These are phyloP conservation scores for Acyrthosiphon pisum DNA, from an alignment of 1,140 invertebrate genomes.

Conservation along the genomic window DNA sequence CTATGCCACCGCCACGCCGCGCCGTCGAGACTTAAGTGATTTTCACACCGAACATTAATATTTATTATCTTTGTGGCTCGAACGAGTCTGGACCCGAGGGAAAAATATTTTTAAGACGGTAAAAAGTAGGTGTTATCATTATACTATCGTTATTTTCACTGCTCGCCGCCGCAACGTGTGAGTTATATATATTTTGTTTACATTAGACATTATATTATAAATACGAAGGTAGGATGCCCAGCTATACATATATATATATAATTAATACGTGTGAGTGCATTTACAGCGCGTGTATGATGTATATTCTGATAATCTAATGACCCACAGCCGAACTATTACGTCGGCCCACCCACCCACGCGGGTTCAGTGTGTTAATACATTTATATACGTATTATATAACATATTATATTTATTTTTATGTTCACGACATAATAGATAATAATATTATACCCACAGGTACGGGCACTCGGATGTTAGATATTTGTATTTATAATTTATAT, in stretches of 20 bases:
- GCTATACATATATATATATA: background rate
- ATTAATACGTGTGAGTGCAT: background rate
- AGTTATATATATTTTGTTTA: conserved; percentile 16
- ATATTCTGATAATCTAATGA: conserved; percentile 32
- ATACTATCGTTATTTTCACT: background rate
- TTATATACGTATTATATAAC: background rate
- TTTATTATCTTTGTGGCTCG: background rate
- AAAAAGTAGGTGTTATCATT: conserved; percentile 11
- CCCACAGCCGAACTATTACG: conserved; percentile 17
- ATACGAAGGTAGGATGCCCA: background rate
- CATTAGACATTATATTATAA: background rate
- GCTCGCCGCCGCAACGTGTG: background rate
- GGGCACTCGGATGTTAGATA: background rate
- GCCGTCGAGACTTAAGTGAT: background rate
- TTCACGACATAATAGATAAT: background rate
- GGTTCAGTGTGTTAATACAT: background rate
- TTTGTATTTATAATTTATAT: background rate
- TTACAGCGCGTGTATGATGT: background rate
- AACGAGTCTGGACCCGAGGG: background rate
- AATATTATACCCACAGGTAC: background rate
- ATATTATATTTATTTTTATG: background rate
- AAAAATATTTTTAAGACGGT: background rate
- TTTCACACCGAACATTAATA: background rate
- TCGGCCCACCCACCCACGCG: conserved; percentile 7
- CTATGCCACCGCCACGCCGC: background rate